A percentile compares a stretch with the other conserved stretches of the same genome.
These are phyloP conservation scores for Champsocephalus esox DNA, from an alignment of 2,797 vertebrate genomes.

Conservation along the genomic window DNA sequence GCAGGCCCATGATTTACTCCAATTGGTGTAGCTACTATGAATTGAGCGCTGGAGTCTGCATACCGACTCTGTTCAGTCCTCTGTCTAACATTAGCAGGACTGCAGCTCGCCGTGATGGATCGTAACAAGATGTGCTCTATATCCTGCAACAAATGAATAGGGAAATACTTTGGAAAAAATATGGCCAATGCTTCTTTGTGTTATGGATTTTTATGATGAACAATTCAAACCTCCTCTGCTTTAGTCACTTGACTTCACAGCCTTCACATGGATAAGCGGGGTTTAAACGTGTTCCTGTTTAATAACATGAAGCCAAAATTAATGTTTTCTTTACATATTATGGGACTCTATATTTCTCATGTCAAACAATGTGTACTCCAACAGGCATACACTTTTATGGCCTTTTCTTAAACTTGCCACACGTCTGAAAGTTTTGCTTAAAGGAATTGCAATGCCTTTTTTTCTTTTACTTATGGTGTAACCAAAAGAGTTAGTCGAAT, in stretches of 20 bases:
- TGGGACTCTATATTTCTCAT: constrained; percentile 1
- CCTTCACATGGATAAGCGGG: constrained; percentile 33
- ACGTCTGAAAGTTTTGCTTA: constrained; percentile 19
- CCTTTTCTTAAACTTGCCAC: constrained; percentile 2
- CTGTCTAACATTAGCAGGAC: constrained; percentile 47
- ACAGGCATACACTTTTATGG: background rate
- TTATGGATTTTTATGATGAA: constrained; percentile 37
- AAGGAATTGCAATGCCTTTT: background rate
- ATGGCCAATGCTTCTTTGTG: constrained; percentile 18
- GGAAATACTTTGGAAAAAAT: constrained; percentile 45
- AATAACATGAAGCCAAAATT: constrained; percentile 34
- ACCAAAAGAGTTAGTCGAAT: constrained; percentile 20
- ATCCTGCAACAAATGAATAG: constrained; percentile 51
- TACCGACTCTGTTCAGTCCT: constrained; percentile 51
- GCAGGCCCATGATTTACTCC: constrained; percentile 73
- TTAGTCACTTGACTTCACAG: constrained; percentile 38
- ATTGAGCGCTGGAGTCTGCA: constrained; percentile 62
- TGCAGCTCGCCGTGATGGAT: constrained; percentile 64
- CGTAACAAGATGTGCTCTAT: constrained; percentile 57
- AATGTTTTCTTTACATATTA: background rate
- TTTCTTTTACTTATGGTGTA: constrained; percentile 16
- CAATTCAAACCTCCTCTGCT: constrained; percentile 37
- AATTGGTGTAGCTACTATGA: constrained; percentile 58
- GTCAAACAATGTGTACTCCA: constrained; percentile 6
- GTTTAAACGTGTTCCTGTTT: constrained; percentile 32